phyloP scores from a whole-genome alignment of 2,113 vertebrate species.

The Mus spicilegus region DNA sequence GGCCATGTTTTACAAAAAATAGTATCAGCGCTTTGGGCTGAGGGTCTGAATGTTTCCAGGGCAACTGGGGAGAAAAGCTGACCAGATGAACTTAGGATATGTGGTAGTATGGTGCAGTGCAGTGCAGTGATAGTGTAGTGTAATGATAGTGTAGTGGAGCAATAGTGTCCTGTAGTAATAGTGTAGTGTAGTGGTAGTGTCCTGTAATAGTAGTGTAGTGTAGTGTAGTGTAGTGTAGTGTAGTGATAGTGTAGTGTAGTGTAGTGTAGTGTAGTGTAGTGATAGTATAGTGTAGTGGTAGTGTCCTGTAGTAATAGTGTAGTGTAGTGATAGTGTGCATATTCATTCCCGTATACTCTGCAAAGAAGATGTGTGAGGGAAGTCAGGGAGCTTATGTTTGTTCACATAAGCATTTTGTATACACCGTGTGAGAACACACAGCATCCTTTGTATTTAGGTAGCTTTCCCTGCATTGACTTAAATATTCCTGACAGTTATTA shows the following conservation, averaged over 20 bases:
- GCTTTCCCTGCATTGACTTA: neutral
- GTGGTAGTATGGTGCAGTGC: neutral
- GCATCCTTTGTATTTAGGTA: constrained; percentile 4
- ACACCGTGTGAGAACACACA: neutral
- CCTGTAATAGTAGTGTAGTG: neutral
- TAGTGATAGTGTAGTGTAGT: neutral
- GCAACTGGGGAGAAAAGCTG: neutral
- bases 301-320: neutral
- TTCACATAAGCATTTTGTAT: neutral
- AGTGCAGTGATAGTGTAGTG: neutral
- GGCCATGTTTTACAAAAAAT: neutral
- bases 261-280: neutral
- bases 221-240: no score
- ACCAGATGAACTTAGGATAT: neutral
- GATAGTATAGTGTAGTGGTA: neutral
- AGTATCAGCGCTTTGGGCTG: neutral
- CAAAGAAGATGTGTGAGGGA: neutral
- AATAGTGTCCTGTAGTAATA: neutral
- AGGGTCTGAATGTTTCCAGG: constrained; percentile 20
- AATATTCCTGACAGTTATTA: constrained; percentile 38
- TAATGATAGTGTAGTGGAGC: neutral
- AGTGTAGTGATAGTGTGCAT: neutral
- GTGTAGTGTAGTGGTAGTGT: neutral
- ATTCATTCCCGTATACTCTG: neutral
- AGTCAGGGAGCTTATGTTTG: neutral